These are phyloP conservation scores for Xiphias gladius DNA, from an alignment of 2,113 vertebrate genomes.

Conservation along the genomic window DNA sequence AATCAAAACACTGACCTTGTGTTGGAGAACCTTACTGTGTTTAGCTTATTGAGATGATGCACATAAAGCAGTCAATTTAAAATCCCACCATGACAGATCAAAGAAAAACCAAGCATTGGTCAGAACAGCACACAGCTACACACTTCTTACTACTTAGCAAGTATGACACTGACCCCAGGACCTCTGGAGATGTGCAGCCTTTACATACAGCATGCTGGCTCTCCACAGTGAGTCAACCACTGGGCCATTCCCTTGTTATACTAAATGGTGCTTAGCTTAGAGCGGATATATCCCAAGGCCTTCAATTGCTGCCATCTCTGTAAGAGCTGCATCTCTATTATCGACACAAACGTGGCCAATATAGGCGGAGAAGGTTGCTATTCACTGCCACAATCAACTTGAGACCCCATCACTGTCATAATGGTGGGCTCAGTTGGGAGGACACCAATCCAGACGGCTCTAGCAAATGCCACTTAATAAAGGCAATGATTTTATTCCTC, in stretches of 20 bases:
- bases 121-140: neutral
- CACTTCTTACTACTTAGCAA: conserved; percentile 23
- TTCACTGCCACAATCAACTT: conserved; percentile 59
- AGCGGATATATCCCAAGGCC: conserved; percentile 54
- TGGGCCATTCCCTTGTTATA: conserved; percentile 36
- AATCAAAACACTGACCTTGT: conserved; percentile 53
- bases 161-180: conserved; percentile 53
- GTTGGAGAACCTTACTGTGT: conserved; percentile 10
- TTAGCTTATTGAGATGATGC: conserved; percentile 27
- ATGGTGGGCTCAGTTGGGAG: conserved; percentile 60
- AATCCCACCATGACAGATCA: conserved; percentile 24
- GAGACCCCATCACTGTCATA: conserved; percentile 69
- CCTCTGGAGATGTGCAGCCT: conserved; percentile 20
- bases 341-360: conserved; percentile 53
- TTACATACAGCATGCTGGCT: conserved; percentile 9
- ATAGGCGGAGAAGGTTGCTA: conserved; percentile 39
- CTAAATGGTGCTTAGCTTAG: conserved; percentile 32
- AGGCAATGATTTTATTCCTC: conserved; percentile 76
- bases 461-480: conserved; percentile 78
- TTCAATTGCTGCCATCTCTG: conserved; percentile 36
- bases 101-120: conserved; percentile 25
- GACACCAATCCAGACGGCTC: conserved; percentile 53
- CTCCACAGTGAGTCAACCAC: neutral
- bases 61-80: conserved; percentile 37
- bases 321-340: conserved; percentile 53